Evolutionary conservation across 2,113 vertebrate genomes (phyloP).

Genomic region (Urocynchramus pylzowi): DNA sequence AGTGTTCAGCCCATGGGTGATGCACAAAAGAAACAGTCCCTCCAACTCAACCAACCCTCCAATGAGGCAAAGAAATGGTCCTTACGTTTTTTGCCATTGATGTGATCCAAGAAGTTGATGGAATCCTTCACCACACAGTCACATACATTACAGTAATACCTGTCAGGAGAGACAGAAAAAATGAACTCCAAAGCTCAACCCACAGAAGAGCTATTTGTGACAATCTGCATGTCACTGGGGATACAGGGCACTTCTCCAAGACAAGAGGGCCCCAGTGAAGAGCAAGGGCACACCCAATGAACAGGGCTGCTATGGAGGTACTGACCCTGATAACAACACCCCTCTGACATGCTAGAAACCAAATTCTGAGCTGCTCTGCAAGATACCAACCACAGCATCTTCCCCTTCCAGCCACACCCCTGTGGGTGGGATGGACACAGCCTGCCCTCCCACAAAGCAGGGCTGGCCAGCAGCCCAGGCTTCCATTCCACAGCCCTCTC

Average conservation of each 20-base stretch:
- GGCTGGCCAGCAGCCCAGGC: not conserved
- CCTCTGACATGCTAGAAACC: not conserved
- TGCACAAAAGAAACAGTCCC: not conserved
- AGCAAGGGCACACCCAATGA: not conserved
- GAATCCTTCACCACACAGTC: slow-evolving; percentile 99
- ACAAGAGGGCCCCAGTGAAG: not conserved
- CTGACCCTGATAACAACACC: rapidly evolving
- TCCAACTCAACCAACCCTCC: not conserved
- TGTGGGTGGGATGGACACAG: not conserved
- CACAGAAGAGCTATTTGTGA: not conserved
- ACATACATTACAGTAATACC: slow-evolving; percentile 98
- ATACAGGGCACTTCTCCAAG: not conserved
- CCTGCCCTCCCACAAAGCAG: not conserved
- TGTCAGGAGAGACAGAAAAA: slow-evolving; percentile 47
- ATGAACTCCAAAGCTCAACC: not conserved
- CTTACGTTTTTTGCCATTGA: slow-evolving; percentile 99
- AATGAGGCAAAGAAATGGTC: not conserved
- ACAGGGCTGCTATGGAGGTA: not conserved
- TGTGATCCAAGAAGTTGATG: slow-evolving; percentile 98
- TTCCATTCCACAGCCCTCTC: not conserved
- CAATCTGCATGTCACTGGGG: not conserved
- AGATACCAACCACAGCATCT: not conserved
- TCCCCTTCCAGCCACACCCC: not conserved
- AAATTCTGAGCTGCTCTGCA: not conserved
- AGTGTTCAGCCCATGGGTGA: not conserved